A percentile compares a stretch with the other conserved stretches of the same genome.
phyloP scores from a whole-genome alignment of 2,888 invertebrate species.

The Drosophila greeni region DNA sequence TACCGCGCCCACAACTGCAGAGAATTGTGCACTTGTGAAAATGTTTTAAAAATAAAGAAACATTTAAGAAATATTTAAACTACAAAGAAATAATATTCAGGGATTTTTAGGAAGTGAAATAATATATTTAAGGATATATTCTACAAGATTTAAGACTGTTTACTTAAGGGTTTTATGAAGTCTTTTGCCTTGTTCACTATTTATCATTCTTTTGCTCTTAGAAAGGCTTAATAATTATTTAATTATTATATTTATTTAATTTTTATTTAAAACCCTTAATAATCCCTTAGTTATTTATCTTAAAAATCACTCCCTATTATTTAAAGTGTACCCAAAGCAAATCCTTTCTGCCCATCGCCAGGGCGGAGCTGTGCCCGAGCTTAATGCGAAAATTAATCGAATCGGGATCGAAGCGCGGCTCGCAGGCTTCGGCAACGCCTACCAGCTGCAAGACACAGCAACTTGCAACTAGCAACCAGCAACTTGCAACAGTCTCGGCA shows the following conservation, averaged over 20 bases:
- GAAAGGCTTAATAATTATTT: not conserved
- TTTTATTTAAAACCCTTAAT: not conserved
- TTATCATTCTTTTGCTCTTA: too few species aligned
- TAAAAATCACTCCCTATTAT: not conserved
- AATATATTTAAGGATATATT: not conserved
- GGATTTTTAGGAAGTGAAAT: not conserved
- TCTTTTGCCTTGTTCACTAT: too few species aligned
- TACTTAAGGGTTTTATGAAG: too few species aligned
- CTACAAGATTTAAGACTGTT: not conserved
- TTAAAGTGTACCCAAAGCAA: conserved; percentile 18
- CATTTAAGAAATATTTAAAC: not conserved
- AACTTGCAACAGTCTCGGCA: conserved; percentile 6
- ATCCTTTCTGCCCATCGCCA: conserved; percentile 30
- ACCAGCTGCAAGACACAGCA: conserved; percentile 39
- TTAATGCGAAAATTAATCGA: conserved; percentile 78
- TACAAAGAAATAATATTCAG: too few species aligned
- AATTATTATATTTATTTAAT: not conserved
- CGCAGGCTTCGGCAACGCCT: conserved; percentile 63
- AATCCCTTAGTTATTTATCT: too few species aligned
- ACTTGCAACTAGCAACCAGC: conserved; percentile 12
- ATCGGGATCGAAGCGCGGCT: conserved; percentile 69
- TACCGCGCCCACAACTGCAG: conserved; percentile 76
- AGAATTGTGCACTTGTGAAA: conserved; percentile 34
- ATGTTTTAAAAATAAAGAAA: not conserved
- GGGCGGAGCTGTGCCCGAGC: conserved; percentile 72